Conservation (phyloP, 2,113 vertebrate genomes). For the Craseonycteris thonglongyai region DNA sequence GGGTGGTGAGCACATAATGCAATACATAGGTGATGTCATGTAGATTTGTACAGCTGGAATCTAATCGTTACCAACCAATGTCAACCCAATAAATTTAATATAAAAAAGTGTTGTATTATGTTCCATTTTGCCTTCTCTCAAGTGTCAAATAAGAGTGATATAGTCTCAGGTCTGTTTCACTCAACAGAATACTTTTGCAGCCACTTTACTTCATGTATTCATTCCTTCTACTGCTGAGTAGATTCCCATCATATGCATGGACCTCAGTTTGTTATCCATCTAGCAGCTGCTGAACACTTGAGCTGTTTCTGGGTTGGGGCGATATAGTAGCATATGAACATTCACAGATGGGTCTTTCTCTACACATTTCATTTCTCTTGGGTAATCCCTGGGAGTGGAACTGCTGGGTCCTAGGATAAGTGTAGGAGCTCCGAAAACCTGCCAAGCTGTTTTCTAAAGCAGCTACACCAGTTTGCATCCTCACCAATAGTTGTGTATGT, state of each 20-base stretch:
- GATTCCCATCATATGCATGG: rapidly evolving
- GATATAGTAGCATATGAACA: rapidly evolving
- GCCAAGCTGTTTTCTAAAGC: background rate
- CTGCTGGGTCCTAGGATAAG: background rate
- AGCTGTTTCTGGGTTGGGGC: background rate
- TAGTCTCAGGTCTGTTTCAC: rapidly evolving
- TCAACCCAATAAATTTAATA: too few relatives aligned
- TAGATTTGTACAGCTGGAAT: too few relatives aligned
- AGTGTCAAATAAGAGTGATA: rapidly evolving
- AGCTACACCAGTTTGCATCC: background rate
- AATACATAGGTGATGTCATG: too few relatives aligned
- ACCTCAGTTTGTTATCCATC: rapidly evolving
- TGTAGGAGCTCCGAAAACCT: rapidly evolving
- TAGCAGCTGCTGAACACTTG: rapidly evolving
- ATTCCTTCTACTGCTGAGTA: rapidly evolving
- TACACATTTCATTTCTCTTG: background rate
- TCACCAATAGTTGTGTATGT: rapidly evolving
- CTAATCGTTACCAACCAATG: too few relatives aligned
- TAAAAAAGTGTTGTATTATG: too few relatives aligned
- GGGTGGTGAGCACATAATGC: too few relatives aligned
- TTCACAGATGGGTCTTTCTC: rapidly evolving
- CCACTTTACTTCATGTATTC: rapidly evolving
- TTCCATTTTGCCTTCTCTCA: background rate
- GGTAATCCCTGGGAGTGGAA: background rate
- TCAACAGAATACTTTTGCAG: rapidly evolving